These are phyloP conservation scores for Drosophila nikananu DNA, from an alignment of 1,140 invertebrate genomes.

Conservation along the genomic window DNA sequence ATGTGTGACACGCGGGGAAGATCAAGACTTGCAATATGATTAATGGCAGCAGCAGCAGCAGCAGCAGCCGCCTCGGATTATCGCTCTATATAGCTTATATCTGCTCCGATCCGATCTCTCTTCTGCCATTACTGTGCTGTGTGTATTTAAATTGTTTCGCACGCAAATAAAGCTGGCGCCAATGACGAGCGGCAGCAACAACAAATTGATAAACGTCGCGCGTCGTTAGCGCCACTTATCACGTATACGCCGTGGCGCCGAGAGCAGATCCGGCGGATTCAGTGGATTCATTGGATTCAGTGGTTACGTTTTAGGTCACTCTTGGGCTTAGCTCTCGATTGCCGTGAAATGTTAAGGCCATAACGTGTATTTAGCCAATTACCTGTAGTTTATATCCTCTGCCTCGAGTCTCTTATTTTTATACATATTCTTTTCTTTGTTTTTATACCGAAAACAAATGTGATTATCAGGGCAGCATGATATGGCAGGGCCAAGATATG, in stretches of 20 bases:
- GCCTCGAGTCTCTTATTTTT: neutral
- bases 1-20: constrained; percentile 21
- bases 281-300: constrained; percentile 12
- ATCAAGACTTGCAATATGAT: constrained; percentile 49
- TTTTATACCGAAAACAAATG: constrained; percentile 24
- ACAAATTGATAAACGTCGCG: constrained; percentile 77
- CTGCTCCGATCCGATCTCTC: constrained; percentile 13
- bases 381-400: no score
- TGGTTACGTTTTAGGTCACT: neutral
- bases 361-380: no score
- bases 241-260: constrained; percentile 78
- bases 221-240: constrained; percentile 83
- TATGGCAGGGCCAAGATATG: constrained; percentile 21
- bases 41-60: constrained; percentile 13
- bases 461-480: constrained; percentile 32
- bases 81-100: constrained; percentile 16
- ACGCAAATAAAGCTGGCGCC: constrained; percentile 82
- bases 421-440: no score
- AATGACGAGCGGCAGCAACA: constrained; percentile 54
- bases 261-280: constrained; percentile 23
- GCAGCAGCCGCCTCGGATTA: constrained; percentile 20
- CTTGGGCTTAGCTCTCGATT: no score
- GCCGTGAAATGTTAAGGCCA: no score
- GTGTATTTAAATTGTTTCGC: constrained; percentile 73
- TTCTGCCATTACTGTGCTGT: constrained; percentile 1